Evolutionary conservation across 2,113 vertebrate species (phyloP), one percentile per base, ranked within the genome.

Genomic region (Crocuta crocuta): DNA sequence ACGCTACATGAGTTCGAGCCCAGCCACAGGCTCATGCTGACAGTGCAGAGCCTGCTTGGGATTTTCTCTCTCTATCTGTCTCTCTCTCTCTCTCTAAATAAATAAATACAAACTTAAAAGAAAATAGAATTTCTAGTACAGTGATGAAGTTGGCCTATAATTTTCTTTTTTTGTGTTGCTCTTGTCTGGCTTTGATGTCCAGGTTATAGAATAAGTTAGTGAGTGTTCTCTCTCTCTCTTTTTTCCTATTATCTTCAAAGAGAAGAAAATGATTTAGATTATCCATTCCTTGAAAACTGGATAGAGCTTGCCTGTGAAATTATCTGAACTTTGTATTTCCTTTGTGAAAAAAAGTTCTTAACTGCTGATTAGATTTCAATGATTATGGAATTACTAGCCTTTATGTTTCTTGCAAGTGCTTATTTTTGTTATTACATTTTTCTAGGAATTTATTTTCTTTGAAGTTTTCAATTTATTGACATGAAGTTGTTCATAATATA

Each of bases 341-440:
- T 95, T 81, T 90, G 13, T 85, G 85, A 80, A 66, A 80, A 80
- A 55, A 31, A 65, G 65, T 21, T 43, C 71, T 74, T 70, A 74
- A 58, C 28, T 83, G 23, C 73, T 85, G 43, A 68, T 92, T 92
- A 89, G 70, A 31, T 89, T 97, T 92, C 33, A 33, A 12, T 76
- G 53, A 71, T 83, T 78, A 71, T 65, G 50, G 50, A 84, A 70
- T 84, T 65, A 28, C 43, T 89, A 71, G 28, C 10, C 10, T 92
- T 92, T 92, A 43, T 71, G 1, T 95, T 63, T 88, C 53, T 86
- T 80, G 89, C 31, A 48, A 95, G 45, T 71, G 39, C 93, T 79
- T 43, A 71, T 89, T 95, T 92, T 95, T 79, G 12, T 86, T 65
- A 84, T 26, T 89, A 61, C 24, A 21, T 92, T 88, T 89, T 61